A percentile compares a stretch with the other conserved stretches of the same genome.
These are phyloP conservation scores for Trematomus loennbergii DNA, from an alignment of 2,113 vertebrate genomes.

Conservation along the genomic window DNA sequence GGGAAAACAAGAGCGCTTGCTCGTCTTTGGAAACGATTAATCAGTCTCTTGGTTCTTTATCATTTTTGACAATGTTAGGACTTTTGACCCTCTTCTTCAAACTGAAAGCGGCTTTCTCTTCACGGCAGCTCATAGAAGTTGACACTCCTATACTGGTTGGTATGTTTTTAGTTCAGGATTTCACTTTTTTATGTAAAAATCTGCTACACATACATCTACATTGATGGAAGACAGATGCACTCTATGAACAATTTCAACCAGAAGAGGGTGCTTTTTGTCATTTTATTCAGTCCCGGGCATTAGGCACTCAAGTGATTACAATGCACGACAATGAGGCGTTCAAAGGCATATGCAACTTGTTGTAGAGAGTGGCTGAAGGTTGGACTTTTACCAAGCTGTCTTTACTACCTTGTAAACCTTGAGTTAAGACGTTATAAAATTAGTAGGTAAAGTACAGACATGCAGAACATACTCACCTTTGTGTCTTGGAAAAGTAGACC, in stretches of 20 bases:
- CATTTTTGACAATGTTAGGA: constrained; percentile 42
- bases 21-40: constrained; percentile 59
- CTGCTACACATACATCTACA: constrained; percentile 40
- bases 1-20: constrained; percentile 49
- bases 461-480: constrained; percentile 31
- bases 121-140: constrained; percentile 5
- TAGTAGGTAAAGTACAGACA: not conserved
- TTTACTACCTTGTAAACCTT: constrained; percentile 35
- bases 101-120: constrained; percentile 2
- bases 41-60: constrained; percentile 49
- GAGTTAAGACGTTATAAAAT: constrained; percentile 30
- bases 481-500: constrained; percentile 37
- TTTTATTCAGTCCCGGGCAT: not conserved
- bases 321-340: constrained; percentile 29
- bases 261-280: constrained; percentile 71
- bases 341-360: constrained; percentile 22
- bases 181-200: constrained; percentile 52
- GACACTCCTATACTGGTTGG: not conserved
- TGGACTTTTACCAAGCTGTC: not conserved
- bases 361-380: constrained; percentile 24
- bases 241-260: constrained; percentile 59
- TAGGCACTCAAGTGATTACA: constrained; percentile 22
- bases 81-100: constrained; percentile 27
- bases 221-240: constrained; percentile 17
- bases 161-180: constrained; percentile 24